Base-by-base conservation (phyloP, 1,140 invertebrate genomes). In the Euglossa dilemma region DNA sequence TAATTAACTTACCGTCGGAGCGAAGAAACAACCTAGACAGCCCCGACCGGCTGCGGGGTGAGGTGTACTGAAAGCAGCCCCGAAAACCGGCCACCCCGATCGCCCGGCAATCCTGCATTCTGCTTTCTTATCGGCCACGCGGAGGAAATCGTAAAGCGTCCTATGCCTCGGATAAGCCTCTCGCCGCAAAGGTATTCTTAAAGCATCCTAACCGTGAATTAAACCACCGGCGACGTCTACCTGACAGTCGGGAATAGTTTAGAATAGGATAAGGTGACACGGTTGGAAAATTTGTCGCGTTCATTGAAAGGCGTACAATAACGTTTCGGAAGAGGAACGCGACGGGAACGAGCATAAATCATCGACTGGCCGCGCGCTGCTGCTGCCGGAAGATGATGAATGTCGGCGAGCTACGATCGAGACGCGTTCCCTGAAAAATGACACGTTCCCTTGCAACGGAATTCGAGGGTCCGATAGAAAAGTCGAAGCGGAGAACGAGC, bases 1-100 rank as follows among this genome's bases (percentile, higher is more conserved):
- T 84, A 84, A 84, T 84, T 84, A 84, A 84, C 70, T 80, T 80
- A 63, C 64, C 64, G 79, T 25, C 20, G 16, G 47, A 12, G 20
- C 25, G n/a, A 25, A 28, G 69, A 18, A 16, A 63, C 20, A 16
- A 63, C 20, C 20, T 52, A 57, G 23, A 74, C 72, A 47, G n/a
- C 7, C 18, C 18, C n/a, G n/a, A n/a, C n/a, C n/a, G n/a, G n/a
- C n/a, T n/a, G n/a, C n/a, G n/a, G n/a, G n/a, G 23, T 2, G 23
- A 43, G 23, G 45, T 63, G 16, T n/a, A 6, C 6, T 18, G 25
- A 36, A 25, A 52, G 56, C 54, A 47, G 1, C 20, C 20, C 52
- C 79, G 61, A 82, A 82, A 82, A 74, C 66, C 43, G n/a, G n/a
- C 43, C 16, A 23, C 25, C 50, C 23, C 50, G 78, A 72, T 83